Conservation (phyloP, 2,888 invertebrate genomes). For the Orgyia antiqua region DNA sequence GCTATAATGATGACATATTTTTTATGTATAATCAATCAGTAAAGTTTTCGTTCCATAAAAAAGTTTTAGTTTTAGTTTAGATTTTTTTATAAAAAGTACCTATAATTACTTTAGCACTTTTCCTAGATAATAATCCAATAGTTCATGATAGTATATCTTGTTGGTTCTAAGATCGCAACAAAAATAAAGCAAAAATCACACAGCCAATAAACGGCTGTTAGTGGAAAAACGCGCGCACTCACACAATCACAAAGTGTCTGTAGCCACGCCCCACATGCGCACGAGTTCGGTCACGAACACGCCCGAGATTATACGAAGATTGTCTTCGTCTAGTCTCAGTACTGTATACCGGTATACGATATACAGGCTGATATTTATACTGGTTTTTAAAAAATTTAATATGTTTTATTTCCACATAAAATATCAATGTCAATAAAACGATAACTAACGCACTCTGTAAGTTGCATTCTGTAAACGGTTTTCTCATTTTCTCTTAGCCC, state of each 20-base stretch:
- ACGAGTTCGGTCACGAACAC: constrained; percentile 59
- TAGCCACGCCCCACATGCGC: constrained; percentile 49
- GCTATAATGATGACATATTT: no score
- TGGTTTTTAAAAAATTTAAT: no score
- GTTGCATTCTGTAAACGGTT: no score
- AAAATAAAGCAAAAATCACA: constrained; percentile 14
- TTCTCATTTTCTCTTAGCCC: no score
- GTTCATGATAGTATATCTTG: constrained; percentile 6
- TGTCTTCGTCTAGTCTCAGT: constrained; percentile 55
- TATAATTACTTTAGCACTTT: no score
- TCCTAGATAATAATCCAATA: constrained; percentile 9
- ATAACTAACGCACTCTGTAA: no score
- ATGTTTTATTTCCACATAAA: no score
- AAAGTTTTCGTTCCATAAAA: no score
- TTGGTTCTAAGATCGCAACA: constrained; percentile 14
- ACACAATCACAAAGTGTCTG: constrained; percentile 35
- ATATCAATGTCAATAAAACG: no score
- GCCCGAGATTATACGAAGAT: constrained; percentile 62
- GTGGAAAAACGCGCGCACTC: constrained; percentile 37
- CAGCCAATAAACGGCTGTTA: constrained; percentile 21
- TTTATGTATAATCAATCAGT: no score
- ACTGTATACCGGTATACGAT: constrained; percentile 20
- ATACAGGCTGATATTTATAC: constrained; percentile 18
- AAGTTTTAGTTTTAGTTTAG: constrained; percentile 3
- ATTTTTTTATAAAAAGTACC: no score